phyloP scores from a whole-genome alignment of 2,888 invertebrate species.

The Agrochola circellaris region DNA sequence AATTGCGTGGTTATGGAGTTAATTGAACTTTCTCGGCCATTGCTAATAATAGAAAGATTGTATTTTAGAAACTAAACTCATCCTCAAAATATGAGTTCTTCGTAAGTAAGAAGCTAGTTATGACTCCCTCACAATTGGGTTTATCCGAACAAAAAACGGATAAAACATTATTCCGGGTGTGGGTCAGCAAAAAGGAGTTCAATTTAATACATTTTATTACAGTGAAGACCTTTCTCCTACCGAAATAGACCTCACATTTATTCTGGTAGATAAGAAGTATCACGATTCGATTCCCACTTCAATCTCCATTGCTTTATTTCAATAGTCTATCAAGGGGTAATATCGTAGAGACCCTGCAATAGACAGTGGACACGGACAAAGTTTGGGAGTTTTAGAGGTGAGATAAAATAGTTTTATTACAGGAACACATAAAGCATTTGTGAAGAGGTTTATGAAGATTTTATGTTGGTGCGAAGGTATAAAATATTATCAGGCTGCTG shows the following conservation, averaged over 20 bases:
- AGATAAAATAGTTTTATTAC: slow-evolving; percentile 70
- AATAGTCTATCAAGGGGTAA: slow-evolving; percentile 53
- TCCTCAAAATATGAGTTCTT: slow-evolving; percentile 26
- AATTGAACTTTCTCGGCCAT: background rate
- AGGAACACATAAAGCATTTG: slow-evolving; percentile 68
- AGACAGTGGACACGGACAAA: slow-evolving; percentile 48
- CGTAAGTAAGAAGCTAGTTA: slow-evolving; percentile 44
- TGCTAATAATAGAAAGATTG: background rate
- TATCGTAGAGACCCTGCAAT: slow-evolving; percentile 54
- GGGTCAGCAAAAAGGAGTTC: slow-evolving; percentile 65
- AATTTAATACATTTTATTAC: slow-evolving; percentile 68
- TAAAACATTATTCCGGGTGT: slow-evolving; percentile 59
- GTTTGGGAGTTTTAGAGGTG: slow-evolving; percentile 31
- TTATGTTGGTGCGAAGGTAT: slow-evolving; percentile 66
- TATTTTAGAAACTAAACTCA: background rate
- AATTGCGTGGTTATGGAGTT: background rate
- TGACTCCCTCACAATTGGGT: slow-evolving; percentile 54
- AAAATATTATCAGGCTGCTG: slow-evolving; percentile 67
- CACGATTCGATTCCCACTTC: slow-evolving; percentile 58
- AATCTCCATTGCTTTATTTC: slow-evolving; percentile 62
- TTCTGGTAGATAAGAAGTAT: slow-evolving; percentile 59
- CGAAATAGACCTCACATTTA: slow-evolving; percentile 60
- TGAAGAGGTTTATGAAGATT: slow-evolving; percentile 69
- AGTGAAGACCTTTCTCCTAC: slow-evolving; percentile 58
- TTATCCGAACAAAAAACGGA: slow-evolving; percentile 52